Base-by-base conservation (phyloP, 2,888 invertebrate species). In the Bimastos eiseni region DNA sequence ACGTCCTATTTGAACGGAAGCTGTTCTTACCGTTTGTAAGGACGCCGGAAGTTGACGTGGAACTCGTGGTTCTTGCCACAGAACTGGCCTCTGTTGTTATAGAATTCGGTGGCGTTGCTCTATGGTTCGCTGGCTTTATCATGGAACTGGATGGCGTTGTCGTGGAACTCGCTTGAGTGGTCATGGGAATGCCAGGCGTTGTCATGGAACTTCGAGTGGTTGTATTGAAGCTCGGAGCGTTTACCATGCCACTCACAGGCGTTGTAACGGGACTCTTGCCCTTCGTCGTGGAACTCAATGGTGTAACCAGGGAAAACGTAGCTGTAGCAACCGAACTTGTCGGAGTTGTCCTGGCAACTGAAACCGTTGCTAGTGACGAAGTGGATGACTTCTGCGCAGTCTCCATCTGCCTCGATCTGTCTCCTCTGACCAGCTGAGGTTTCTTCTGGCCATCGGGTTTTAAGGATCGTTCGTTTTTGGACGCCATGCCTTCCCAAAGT, bases 401-500 rank as follows among this genome's bases (percentile, higher is more conserved):
- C 8, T 70, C 70, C 8, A 8, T 70, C 70, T 70, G 70, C n/a
- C n/a, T 70, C 70, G 70, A n/a, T n/a, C 11, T 70, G 2, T 70
- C 70, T 70, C 70, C 30, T n/a, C 70, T 70, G 70, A 70, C 70
- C 70, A 70, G 70, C 70, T 70, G 70, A 70, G 70, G 70, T 70
- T 70, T 70, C 70, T n/a, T 70, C 8, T 70, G 70, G 0, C 8
- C 30, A 2, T n/a, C 70, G 70, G n/a, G 8, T 11, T 34, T 86
- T 36, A 37, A 37, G 33, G 36, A 15, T 36, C 36, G 36, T 17
- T 86, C 86, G 15, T 34, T 86, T 37, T 34, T 86, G 21, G 36
- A 34, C 37, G 86, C 34, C 86, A 86, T 86, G 3, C 86, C 86
- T 37, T 86, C 86, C 86, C 86, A 86, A 19, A 86, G 86, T 34